Evolutionary conservation across 1,140 invertebrate species (phyloP).

Genomic region (Leptonema lineaticorne): DNA sequence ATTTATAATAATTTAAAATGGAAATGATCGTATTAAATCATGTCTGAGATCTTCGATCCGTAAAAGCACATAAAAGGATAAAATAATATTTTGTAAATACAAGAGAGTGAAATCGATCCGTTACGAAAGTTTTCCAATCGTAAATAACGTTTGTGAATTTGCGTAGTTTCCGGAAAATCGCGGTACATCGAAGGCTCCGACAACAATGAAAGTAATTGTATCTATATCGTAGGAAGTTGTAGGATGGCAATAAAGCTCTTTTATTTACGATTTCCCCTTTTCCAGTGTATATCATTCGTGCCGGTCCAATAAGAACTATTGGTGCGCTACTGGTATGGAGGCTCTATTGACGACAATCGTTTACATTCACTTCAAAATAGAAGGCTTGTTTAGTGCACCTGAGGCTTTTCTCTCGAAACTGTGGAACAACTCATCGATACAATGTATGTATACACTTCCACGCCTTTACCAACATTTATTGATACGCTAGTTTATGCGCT

Average conservation of each 20-base stretch:
- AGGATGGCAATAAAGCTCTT: slow-evolving; percentile 34
- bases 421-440: background rate
- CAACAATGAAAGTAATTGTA: slow-evolving; percentile 34
- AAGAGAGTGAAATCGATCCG: no score
- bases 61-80: no score
- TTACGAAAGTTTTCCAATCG: no score
- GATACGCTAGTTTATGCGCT: background rate
- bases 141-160: slow-evolving; percentile 4
- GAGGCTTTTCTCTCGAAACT: slow-evolving; percentile 16
- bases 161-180: background rate
- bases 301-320: slow-evolving; percentile 21
- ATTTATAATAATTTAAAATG: no score
- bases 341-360: slow-evolving; percentile 37
- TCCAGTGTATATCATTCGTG: slow-evolving; percentile 7
- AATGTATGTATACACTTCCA: slow-evolving; percentile 9
- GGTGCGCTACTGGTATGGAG: background rate
- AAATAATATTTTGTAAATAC: no score
- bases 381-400: slow-evolving; percentile 35
- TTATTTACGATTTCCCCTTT: slow-evolving; percentile 37
- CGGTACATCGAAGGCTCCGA: background rate
- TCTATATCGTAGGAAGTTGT: background rate
- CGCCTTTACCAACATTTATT: no score
- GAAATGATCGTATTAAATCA: no score
- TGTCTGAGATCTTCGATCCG: no score
- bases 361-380: slow-evolving; percentile 38